These are phyloP conservation scores for Euclidia mi DNA, from an alignment of 2,888 invertebrate genomes.

Conservation along the genomic window DNA sequence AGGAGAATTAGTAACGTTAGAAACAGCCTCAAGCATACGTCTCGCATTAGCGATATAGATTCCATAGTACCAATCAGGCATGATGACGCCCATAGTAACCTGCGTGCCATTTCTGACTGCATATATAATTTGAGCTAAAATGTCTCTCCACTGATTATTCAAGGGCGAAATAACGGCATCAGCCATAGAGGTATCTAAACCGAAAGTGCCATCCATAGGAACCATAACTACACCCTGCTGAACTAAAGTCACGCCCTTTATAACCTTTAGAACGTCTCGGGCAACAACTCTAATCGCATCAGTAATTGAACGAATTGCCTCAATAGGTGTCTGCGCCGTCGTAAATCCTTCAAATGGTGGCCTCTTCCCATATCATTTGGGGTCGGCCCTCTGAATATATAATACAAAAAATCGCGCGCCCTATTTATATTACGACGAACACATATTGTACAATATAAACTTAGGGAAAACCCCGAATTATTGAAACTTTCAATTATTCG, in stretches of 20 bases:
- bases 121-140: background rate
- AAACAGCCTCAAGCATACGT: background rate
- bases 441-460: too few species aligned
- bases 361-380: too few species aligned
- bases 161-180: background rate
- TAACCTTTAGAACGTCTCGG: background rate
- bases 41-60: background rate
- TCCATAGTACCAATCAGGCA: background rate
- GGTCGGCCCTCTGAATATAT: too few species aligned
- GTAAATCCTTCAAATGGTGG: background rate
- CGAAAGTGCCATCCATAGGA: background rate
- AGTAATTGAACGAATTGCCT: background rate
- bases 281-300: background rate
- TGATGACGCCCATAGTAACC: background rate
- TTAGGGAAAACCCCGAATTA: too few species aligned
- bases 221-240: background rate
- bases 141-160: background rate
- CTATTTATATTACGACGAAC: too few species aligned
- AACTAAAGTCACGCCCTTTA: background rate
- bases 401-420: too few species aligned
- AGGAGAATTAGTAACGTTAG: background rate
- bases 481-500: too few species aligned
- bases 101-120: background rate
- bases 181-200: background rate
- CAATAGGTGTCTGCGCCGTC: background rate